phyloP scores from a whole-genome alignment of 2,888 invertebrate genomes.

The Conchocele bisecta region DNA sequence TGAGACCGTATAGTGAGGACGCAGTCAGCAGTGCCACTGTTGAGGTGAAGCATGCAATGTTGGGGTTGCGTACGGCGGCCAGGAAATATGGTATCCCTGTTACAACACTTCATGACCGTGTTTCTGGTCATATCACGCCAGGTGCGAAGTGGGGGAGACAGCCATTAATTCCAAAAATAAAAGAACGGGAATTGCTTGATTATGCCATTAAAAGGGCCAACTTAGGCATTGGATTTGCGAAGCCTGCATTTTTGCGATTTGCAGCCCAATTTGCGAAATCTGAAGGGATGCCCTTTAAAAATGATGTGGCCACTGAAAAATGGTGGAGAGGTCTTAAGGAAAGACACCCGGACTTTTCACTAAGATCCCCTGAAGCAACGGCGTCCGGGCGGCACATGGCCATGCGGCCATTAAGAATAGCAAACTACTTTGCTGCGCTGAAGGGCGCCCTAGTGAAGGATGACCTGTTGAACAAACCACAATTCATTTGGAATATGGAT shows the following conservation, averaged over 20 bases:
- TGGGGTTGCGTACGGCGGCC: too few species aligned
- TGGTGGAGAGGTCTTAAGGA: conserved; percentile 36
- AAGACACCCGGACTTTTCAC: conserved; percentile 30
- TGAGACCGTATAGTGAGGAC: too few species aligned
- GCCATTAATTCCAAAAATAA: too few species aligned
- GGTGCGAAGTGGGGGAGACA: too few species aligned
- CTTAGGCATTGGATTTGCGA: conserved; percentile 19
- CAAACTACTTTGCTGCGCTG: conserved; percentile 9
- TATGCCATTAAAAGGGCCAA: conserved; percentile 18
- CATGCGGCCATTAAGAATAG: conserved; percentile 18
- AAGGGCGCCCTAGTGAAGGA: conserved; percentile 11
- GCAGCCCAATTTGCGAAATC: conserved; percentile 16
- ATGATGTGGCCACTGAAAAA: conserved; percentile 17
- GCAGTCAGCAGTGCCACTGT: too few species aligned
- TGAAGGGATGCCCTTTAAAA: conserved; percentile 18
- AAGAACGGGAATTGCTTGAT: conserved; percentile 11
- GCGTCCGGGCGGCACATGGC: conserved; percentile 22
- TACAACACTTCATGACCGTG: too few species aligned
- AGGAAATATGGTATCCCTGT: too few species aligned
- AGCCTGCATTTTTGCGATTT: conserved; percentile 19
- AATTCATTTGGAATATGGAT: conserved; percentile 48
- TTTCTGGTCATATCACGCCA: too few species aligned
- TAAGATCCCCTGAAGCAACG: conserved; percentile 29
- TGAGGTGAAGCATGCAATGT: too few species aligned
- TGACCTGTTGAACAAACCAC: background rate